Conservation (phyloP, 2,888 invertebrate species). For the Troglohyphantes excavatus region DNA sequence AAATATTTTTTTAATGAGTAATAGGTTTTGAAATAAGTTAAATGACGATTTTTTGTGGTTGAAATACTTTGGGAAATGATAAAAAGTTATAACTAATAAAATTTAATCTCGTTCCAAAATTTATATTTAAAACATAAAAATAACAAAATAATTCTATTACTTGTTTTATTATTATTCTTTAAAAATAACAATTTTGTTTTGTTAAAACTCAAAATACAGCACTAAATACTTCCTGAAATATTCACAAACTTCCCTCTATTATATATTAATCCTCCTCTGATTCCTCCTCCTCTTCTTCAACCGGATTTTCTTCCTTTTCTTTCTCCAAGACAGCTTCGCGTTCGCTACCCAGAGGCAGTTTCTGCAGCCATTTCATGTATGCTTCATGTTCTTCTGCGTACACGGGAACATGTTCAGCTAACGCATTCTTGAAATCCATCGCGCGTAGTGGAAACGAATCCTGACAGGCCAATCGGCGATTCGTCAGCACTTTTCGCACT, state of each 20-base stretch:
- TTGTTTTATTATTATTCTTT: too few species aligned
- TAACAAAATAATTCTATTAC: too few species aligned
- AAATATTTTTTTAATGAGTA: too few species aligned
- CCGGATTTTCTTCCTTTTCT: conserved; percentile 17
- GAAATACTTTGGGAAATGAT: too few species aligned
- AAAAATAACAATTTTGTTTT: too few species aligned
- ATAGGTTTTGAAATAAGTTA: too few species aligned
- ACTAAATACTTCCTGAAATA: too few species aligned
- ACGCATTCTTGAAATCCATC: conserved; percentile 8
- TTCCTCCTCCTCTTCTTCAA: conserved; percentile 11
- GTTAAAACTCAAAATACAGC: too few species aligned
- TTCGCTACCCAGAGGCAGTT: conserved; percentile 32
- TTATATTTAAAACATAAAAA: too few species aligned
- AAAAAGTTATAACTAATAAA: too few species aligned
- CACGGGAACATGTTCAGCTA: conserved; percentile 57
- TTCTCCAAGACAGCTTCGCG: conserved; percentile 11
- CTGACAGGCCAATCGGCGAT: conserved; percentile 25
- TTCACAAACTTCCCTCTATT: neutral
- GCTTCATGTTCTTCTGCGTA: conserved; percentile 59
- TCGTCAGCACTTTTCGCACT: conserved; percentile 79
- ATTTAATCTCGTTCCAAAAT: too few species aligned
- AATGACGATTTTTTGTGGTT: too few species aligned
- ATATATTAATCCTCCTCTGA: conserved; percentile 20
- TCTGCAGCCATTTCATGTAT: conserved; percentile 47
- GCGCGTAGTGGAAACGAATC: conserved; percentile 33